Evolutionary conservation across 2,797 vertebrate genomes (phyloP).

Genomic region (Decapterus maruadsi): DNA sequence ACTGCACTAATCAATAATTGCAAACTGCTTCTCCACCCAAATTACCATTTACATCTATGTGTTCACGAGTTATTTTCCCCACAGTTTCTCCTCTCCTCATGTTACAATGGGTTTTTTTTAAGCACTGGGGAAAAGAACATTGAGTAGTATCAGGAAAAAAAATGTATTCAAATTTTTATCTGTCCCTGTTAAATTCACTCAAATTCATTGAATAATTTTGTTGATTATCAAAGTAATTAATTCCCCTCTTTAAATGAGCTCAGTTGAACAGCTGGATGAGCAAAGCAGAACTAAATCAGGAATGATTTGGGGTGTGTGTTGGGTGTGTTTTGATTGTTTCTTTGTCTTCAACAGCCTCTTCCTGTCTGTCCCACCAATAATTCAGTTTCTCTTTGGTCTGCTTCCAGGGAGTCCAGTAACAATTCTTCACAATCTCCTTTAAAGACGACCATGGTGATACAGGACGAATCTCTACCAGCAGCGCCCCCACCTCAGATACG

Average conservation of each 20-base stretch:
- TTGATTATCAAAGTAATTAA: neutral
- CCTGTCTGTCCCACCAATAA: conserved; percentile 11
- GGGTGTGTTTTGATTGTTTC: neutral
- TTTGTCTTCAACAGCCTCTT: neutral
- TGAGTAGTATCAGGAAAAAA: neutral
- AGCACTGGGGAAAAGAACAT: neutral
- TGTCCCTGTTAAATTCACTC: neutral
- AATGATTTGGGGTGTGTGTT: neutral
- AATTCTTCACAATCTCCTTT: conserved; percentile 84
- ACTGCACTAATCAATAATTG: neutral
- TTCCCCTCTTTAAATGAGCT: neutral
- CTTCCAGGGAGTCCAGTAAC: conserved; percentile 88
- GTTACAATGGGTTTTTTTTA: neutral
- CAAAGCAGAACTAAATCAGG: neutral
- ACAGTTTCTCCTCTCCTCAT: neutral
- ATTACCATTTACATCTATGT: neutral
- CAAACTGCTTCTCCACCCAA: neutral
- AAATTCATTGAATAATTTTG: neutral
- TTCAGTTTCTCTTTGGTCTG: conserved; percentile 19
- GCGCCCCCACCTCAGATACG: conserved; percentile 95
- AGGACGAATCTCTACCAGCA: conserved; percentile 92
- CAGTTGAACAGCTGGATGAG: neutral
- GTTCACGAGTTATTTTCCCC: no score
- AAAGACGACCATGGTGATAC: conserved; percentile 94
- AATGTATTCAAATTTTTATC: neutral